A percentile compares a stretch with the other conserved stretches of the same genome.
Conservation (phyloP, 2,113 vertebrate genomes). For the Zosterops hypoxanthus region DNA sequence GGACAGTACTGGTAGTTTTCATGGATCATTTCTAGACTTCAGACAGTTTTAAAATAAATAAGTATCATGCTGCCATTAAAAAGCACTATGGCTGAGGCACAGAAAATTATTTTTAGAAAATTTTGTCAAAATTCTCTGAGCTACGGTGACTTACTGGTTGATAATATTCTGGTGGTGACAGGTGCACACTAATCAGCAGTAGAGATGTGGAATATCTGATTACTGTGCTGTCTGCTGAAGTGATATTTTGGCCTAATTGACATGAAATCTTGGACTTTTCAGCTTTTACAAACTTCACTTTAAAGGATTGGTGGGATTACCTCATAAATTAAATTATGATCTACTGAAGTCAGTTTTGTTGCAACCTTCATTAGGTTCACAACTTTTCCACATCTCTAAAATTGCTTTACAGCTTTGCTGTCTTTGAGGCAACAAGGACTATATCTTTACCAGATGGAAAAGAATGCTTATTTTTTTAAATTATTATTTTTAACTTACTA, state of each 20-base stretch:
- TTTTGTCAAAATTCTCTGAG: neutral
- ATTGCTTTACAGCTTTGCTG: neutral
- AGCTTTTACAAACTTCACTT: neutral
- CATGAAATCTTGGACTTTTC: neutral
- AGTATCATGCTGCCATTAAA: neutral
- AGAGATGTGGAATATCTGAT: neutral
- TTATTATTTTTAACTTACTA: neutral
- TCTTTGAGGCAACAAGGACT: neutral
- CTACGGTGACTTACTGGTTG: neutral
- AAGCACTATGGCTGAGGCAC: neutral
- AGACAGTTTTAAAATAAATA: neutral
- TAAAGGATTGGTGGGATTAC: neutral
- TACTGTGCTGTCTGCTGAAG: neutral
- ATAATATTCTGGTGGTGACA: neutral
- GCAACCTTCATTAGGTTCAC: neutral
- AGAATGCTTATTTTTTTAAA: neutral
- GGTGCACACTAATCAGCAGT: neutral
- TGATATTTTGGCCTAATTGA: neutral
- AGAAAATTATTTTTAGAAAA: neutral
- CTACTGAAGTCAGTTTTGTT: neutral
- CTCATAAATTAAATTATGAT: neutral
- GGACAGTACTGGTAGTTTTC: neutral
- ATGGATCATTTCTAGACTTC: neutral
- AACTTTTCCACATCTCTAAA: neutral
- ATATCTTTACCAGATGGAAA: neutral